Evolutionary conservation across 2,888 invertebrate genomes (phyloP), one percentile per base, ranked within the genome.

Genomic region (Hecatera dysodea): DNA sequence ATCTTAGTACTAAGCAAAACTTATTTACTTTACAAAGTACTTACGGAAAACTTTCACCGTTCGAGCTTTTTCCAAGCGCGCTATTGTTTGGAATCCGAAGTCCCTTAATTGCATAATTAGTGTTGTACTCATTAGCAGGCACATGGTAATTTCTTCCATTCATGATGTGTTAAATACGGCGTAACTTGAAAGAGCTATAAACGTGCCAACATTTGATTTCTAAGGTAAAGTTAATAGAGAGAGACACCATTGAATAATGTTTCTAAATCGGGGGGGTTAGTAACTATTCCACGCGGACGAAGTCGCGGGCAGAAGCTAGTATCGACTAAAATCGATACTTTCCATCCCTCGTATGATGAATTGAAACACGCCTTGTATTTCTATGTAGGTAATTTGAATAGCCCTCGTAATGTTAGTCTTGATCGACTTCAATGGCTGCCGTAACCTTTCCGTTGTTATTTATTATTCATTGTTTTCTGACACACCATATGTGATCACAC

Each of bases 101-200:
- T 46, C 22, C 61, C 44, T 56, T 77, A 77, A 80, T 80, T 80
- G 80, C 8, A 50, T 80, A 75, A 67, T 80, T 82, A 70, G 78
- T 71, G 68, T 59, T 48, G 67, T 63, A 39, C 27, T 61, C 42
- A 73, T 80, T 68, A 80, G 75, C 39, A 52, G n/a, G 55, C 55
- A 27, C 29, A 56, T 52, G 55, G 22, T 77, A 68, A 75, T 64
- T 75, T 9, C 3, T 5, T 52, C 11, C 75, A 80, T 80, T 77
- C 63, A 80, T 39, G 55, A 53, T 60, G 9, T 44, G 29, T 17
- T 33, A 55, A 36, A 4, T 44, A 15, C n/a, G 36, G 29, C 8
- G 75, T 33, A 46, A 50, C 12, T 78, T 19, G 15, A 60, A 15
- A 50, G 56, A 33, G 29, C 24, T n/a, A 8, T 22, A 44, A 57